A percentile compares a stretch with the other conserved stretches of the same genome.
phyloP scores from a whole-genome alignment of 2,888 invertebrate genomes.

The Taphrorychus bicolor region DNA sequence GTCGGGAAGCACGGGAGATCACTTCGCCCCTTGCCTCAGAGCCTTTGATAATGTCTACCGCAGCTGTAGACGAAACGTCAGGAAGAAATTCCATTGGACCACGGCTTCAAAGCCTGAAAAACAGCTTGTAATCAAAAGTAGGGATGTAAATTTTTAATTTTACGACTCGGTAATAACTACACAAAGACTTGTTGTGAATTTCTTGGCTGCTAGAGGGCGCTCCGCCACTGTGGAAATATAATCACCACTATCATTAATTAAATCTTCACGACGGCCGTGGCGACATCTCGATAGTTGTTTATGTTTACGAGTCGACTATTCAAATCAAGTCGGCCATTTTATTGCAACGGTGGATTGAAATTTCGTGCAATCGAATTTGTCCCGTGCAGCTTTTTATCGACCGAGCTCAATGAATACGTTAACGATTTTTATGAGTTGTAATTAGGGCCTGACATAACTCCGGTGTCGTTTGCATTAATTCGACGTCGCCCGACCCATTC shows the following conservation, averaged over 20 bases:
- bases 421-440: constrained; percentile 40
- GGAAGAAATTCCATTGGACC: no score
- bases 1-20: no score
- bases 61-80: no score
- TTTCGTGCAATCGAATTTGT: constrained; percentile 36
- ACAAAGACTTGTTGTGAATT: no score
- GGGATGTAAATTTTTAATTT: no score
- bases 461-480: constrained; percentile 27
- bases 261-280: constrained; percentile 34
- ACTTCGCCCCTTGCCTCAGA: no score
- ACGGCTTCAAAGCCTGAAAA: no score
- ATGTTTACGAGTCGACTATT: constrained; percentile 41
- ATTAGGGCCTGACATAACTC: constrained; percentile 32
- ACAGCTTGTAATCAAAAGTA: no score
- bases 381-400: constrained; percentile 35
- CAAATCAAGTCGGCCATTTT: constrained; percentile 39
- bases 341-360: constrained; percentile 36
- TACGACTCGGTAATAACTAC: no score
- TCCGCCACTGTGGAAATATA: constrained; percentile 12
- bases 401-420: constrained; percentile 39
- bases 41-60: no score
- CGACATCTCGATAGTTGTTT: constrained; percentile 42
- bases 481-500: constrained; percentile 3
- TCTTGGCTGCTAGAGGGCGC: not conserved
- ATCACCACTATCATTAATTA: constrained; percentile 36